phyloP scores from a whole-genome alignment of 2,888 invertebrate genomes.

The Phaedon cochleariae region DNA sequence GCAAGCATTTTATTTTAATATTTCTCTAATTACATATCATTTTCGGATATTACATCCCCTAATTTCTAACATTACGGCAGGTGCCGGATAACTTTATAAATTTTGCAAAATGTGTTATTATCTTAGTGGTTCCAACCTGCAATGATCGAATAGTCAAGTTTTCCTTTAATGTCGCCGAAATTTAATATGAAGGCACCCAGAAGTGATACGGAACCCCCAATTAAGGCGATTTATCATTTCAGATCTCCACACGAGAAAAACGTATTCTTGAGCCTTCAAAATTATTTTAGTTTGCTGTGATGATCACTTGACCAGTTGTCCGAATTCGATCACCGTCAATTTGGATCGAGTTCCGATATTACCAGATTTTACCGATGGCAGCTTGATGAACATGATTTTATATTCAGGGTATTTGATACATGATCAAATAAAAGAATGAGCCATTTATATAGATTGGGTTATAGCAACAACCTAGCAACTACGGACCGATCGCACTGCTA shows the following conservation, averaged over 20 bases:
- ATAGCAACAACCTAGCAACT: too few species aligned
- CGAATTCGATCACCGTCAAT: too few species aligned
- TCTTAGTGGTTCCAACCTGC: conserved; percentile 35
- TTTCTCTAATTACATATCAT: conserved; percentile 43
- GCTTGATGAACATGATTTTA: too few species aligned
- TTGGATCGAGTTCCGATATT: not conserved
- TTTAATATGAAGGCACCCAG: conserved; percentile 20
- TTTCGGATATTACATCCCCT: conserved; percentile 40
- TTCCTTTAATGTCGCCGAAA: conserved; percentile 37
- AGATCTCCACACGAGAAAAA: not conserved
- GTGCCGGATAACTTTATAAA: conserved; percentile 43
- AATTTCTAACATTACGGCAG: conserved; percentile 44
- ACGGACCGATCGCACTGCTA: too few species aligned
- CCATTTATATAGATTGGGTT: too few species aligned
- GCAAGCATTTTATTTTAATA: conserved; percentile 42
- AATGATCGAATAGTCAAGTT: conserved; percentile 37
- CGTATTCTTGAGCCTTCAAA: not conserved
- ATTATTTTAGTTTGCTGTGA: not conserved
- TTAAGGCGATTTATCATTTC: conserved; percentile 4
- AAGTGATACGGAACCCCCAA: conserved; percentile 12
- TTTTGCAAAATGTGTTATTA: conserved; percentile 40
- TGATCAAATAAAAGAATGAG: too few species aligned
- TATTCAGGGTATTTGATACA: too few species aligned
- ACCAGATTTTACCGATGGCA: too few species aligned
- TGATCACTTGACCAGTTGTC: not conserved